Base-by-base conservation (phyloP, 2,113 vertebrate species). In the Psittacus erithacus region DNA sequence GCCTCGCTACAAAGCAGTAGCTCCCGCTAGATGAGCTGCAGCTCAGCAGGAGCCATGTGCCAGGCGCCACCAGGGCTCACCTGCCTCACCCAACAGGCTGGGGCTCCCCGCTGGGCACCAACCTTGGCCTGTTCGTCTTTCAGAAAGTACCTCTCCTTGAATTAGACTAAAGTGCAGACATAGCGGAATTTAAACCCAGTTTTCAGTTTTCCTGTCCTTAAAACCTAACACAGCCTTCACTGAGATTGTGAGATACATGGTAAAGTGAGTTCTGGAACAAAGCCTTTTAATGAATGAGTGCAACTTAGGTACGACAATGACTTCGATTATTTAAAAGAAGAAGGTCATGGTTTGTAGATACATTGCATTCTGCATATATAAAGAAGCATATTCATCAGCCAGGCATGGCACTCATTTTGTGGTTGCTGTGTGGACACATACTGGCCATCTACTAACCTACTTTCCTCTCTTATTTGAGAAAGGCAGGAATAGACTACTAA, bases 371-470 rank as follows among this genome's bases (percentile, higher is more conserved):
- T 82, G 49, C 31, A 10, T 41, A 12, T 25, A 29, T 49, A 16
- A 60, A 79, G 39, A 67, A 50, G 55, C 50, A 31, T 38, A n/a
- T 64, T 84, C 6, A 28, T 52, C 47, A 43, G 59, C 62, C 24
- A 18, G 39, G 57, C 65, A 65, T 5, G n/a, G 62, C 0, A 0
- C 65, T 89, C 52, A 39, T 57, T 74, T 60, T 82, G 83, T 49
- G 81, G 80, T 46, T 84, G 69, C 78, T 62, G 39, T 19, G 70
- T 57, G 47, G 69, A 84, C 77, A 41, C 46, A 86, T 69, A 65
- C 74, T 52, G 89, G 78, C 86, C 89, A 13, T 92, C 70, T 65
- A 57, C 79, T 93, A 74, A 86, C 70, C 87, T 88, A 62, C 74
- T 91, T 82, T 86, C 50, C 22, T 67, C 57, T 74, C 14, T 80